Evolutionary conservation across 2,797 vertebrate genomes (phyloP).

Genomic region (Chrosomus eos): DNA sequence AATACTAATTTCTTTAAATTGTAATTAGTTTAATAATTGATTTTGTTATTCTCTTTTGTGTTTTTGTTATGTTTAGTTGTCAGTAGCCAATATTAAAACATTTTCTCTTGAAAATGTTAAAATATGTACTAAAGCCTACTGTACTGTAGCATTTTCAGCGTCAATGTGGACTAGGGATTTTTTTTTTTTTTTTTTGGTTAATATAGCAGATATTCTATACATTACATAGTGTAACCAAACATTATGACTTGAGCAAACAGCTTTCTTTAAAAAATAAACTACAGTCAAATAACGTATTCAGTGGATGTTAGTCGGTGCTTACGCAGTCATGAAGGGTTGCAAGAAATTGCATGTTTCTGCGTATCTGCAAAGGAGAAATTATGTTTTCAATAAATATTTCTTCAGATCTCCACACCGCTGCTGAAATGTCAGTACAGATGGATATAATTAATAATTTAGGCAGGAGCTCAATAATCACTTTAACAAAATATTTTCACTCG

Average conservation of each 20-base stretch:
- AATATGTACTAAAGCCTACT: not conserved
- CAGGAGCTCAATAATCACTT: slow-evolving; percentile 26
- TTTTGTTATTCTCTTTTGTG: not conserved
- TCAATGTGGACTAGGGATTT: too few relatives aligned
- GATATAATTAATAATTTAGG: slow-evolving; percentile 32
- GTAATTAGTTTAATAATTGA: not conserved
- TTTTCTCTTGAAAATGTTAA: not conserved
- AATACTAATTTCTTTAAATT: too few relatives aligned
- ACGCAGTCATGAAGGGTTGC: not conserved
- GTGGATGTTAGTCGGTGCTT: not conserved
- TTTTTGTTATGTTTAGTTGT: not conserved
- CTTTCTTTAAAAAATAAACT: not conserved
- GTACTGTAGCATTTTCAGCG: not conserved
- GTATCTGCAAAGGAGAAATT: slow-evolving; percentile 3
- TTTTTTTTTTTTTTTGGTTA: not conserved
- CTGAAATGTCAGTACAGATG: slow-evolving; percentile 12
- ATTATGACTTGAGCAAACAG: not conserved
- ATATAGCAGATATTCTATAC: not conserved
- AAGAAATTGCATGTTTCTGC: slow-evolving; percentile 17
- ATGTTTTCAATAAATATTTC: slow-evolving; percentile 24
- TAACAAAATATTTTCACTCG: slow-evolving; percentile 5
- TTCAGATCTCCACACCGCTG: slow-evolving; percentile 21
- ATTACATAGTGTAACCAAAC: not conserved
- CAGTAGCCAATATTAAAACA: not conserved
- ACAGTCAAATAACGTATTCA: not conserved